Evolutionary conservation across 2,113 vertebrate genomes (phyloP), one percentile per base, ranked within the genome.

Genomic region (Passer domesticus): DNA sequence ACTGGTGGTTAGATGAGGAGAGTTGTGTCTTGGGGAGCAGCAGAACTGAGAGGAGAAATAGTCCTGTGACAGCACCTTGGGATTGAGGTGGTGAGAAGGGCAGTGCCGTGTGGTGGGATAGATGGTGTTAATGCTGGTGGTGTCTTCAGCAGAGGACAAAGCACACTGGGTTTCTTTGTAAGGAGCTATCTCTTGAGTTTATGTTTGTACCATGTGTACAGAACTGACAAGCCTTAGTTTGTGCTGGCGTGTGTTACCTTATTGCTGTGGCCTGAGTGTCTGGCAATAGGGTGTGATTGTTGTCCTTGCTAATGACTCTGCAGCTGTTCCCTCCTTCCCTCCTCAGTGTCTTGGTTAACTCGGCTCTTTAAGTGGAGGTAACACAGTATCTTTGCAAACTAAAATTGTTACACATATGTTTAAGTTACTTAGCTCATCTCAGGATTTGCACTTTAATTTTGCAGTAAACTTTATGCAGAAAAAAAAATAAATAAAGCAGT

Each of bases 331-430:
- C 27, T 87, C n/a, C 0, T 37, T 89, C 18, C 20, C 27, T 87
- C n/a, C 0, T 19, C 39, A 22, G 41, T 0, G 6, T 37, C 28
- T 59, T 1, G 2, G 7, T 70, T 69, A 44, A 55, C 4, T 0
- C 58, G 10, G 19, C 33, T 78, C 53, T 87, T 27, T 25, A 50
- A 41, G 33, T 25, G 44, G 30, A n/a, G 74, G 39, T 52, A 33
- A 8, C 23, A 25, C 1, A 4, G 3, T 62, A 30, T 31, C 30
- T 58, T 83, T 28, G 24, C 18, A 58, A 68, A 59, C 13, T 47
- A 5, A 43, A 89, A 53, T 56, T 31, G 27, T 39, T 80, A 3
- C 5, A 4, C 16, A 0, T 55, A 1, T 33, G 11, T 72, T 78
- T n/a, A 46, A 69, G 22, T 35, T 73, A 1, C n/a, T 41, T 58